Percentiles rank a stretch among this genome's conserved stretches.
phyloP scores from a whole-genome alignment of 2,888 invertebrate species.

The Scaptomyza tumidula region DNA sequence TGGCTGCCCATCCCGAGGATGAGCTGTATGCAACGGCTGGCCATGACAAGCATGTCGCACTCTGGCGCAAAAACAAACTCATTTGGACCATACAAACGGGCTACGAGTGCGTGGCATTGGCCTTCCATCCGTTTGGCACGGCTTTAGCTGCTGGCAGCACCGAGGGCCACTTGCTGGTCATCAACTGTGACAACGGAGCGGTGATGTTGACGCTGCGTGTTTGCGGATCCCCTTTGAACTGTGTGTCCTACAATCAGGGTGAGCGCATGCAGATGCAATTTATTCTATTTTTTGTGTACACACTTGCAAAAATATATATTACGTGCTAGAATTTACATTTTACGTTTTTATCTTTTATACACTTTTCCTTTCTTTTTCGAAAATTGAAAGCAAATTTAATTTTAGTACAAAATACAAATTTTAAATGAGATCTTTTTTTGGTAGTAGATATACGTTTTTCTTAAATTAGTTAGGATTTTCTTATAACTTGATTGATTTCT shows the following conservation, averaged over 20 bases:
- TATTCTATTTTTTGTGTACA: not conserved
- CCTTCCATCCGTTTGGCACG: constrained; percentile 94
- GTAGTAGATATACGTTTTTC: no score
- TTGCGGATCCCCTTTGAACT: constrained; percentile 94
- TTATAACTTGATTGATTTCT: no score
- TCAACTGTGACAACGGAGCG: constrained; percentile 94
- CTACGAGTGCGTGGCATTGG: constrained; percentile 94
- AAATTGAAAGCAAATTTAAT: not conserved
- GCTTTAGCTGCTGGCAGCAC: constrained; percentile 95
- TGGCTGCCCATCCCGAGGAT: constrained; percentile 95
- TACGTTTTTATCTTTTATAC: not conserved
- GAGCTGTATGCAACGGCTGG: constrained; percentile 97
- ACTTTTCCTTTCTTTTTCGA: not conserved
- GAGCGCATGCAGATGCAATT: constrained; percentile 50
- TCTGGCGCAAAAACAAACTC: constrained; percentile 95
- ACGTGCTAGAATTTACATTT: not conserved
- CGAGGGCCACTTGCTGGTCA: constrained; percentile 93
- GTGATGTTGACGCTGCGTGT: constrained; percentile 94
- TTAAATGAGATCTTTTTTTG: no score
- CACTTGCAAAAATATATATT: not conserved
- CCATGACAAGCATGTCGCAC: constrained; percentile 94
- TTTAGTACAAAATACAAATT: not conserved
- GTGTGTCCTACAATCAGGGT: constrained; percentile 95
- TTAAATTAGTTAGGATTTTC: no score
- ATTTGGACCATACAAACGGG: constrained; percentile 95